Evolutionary conservation across 2,797 vertebrate species (phyloP).

Genomic region (Myotis findleyi): DNA sequence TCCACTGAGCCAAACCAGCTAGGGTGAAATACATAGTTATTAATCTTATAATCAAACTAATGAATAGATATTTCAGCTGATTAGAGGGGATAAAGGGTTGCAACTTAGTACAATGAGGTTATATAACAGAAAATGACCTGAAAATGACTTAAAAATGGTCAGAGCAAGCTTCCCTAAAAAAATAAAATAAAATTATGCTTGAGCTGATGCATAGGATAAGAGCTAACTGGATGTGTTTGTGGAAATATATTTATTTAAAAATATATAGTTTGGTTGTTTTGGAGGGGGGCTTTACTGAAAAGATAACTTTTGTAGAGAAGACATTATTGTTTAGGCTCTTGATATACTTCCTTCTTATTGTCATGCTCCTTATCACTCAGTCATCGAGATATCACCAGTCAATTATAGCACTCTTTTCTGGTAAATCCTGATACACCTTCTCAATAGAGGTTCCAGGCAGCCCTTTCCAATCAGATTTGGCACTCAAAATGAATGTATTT

Average conservation of each 20-base stretch:
- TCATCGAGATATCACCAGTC: neutral
- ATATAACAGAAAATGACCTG: neutral
- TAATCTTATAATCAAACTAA: neutral
- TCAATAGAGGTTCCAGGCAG: neutral
- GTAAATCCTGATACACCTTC: neutral
- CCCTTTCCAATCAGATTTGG: neutral
- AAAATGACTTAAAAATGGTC: neutral
- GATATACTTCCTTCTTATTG: neutral
- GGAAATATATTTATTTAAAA: neutral
- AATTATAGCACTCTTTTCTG: neutral
- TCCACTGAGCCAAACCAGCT: too few species aligned
- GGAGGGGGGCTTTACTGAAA: neutral
- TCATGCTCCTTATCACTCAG: fast-evolving
- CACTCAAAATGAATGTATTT: neutral
- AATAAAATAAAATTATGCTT: neutral
- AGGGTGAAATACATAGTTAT: neutral
- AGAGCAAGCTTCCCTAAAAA: neutral
- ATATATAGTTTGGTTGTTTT: neutral
- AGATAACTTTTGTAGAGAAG: neutral
- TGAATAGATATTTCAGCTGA: neutral
- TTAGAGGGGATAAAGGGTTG: neutral
- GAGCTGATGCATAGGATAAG: neutral
- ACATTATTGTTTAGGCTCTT: neutral
- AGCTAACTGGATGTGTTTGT: neutral
- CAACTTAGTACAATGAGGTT: neutral